Evolutionary conservation across 2,113 vertebrate species (phyloP).

Genomic region (Marmota monax): DNA sequence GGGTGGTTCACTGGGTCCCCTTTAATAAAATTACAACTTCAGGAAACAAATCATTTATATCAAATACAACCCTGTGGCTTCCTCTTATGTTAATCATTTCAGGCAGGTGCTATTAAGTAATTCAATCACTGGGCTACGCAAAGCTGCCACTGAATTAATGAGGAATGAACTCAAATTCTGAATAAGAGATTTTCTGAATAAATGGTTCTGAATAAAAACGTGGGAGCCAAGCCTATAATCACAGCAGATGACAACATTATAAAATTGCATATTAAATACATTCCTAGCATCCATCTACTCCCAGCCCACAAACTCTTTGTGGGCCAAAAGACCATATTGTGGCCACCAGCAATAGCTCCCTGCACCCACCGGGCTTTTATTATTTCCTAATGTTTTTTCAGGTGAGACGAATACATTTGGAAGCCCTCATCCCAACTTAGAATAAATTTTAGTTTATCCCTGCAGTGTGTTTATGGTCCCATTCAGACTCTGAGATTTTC

Average conservation of each 20-base stretch:
- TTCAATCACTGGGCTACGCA: constrained; percentile 76
- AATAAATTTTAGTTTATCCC: not conserved
- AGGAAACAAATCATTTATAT: constrained; percentile 79
- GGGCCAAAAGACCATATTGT: constrained; percentile 31
- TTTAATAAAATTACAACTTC: constrained; percentile 81
- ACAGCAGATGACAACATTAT: constrained; percentile 67
- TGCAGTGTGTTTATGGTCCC: not conserved
- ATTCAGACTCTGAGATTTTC: not conserved
- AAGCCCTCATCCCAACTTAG: not conserved
- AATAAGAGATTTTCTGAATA: constrained; percentile 77
- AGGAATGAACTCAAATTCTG: constrained; percentile 77
- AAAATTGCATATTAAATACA: constrained; percentile 37
- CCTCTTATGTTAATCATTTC: constrained; percentile 78
- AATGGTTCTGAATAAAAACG: constrained; percentile 66
- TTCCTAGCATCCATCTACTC: constrained; percentile 4
- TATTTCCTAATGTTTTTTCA: not conserved
- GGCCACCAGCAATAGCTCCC: not conserved
- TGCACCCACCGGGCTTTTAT: not conserved
- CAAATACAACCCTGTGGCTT: constrained; percentile 76
- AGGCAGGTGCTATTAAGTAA: constrained; percentile 81
- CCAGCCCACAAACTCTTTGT: not conserved
- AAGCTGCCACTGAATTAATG: constrained; percentile 77
- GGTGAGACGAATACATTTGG: not conserved
- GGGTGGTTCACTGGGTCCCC: constrained; percentile 64
- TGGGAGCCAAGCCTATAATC: constrained; percentile 71